Conservation (phyloP, 92 coral and sea anemone species). For the Siderastrea radians region DNA sequence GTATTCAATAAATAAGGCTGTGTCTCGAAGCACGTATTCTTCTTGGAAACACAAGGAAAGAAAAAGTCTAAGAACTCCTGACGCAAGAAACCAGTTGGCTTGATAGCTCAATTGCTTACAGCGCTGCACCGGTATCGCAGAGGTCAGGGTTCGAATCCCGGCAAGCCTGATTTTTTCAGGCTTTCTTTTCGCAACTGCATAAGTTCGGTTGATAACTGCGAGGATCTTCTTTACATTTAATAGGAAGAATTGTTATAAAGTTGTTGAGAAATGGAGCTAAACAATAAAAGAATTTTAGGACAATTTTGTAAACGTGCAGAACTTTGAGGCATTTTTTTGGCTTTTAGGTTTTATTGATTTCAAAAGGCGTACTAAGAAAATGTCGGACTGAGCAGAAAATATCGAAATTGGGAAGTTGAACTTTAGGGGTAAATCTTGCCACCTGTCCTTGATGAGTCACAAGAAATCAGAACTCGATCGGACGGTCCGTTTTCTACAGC, state of each 20-base stretch:
- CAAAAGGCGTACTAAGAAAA: neutral
- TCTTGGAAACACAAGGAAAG: too few species aligned
- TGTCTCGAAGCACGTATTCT: too few species aligned
- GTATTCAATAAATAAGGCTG: too few species aligned
- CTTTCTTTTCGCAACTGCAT: too few species aligned
- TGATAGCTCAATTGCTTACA: neutral
- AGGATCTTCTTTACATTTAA: neutral
- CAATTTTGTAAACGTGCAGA: neutral
- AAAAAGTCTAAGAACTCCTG: neutral
- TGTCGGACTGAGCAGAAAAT: neutral
- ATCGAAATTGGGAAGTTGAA: neutral
- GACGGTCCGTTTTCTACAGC: neutral
- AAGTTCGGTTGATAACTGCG: neutral
- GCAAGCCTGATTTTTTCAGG: too few species aligned
- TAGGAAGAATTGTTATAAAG: neutral
- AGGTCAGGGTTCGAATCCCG: too few species aligned
- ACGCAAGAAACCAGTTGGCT: neutral
- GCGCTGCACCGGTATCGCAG: too few species aligned
- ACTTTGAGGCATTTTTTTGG: too few species aligned
- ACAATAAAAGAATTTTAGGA: neutral
- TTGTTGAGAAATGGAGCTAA: neutral
- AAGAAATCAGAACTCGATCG: slow-evolving; percentile 3
- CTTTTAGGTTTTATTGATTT: too few species aligned
- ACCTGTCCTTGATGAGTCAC: slow-evolving; percentile 5
- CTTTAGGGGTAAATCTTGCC: neutral